phyloP scores from a whole-genome alignment of 2,113 vertebrate genomes.

The Promerops cafer region DNA sequence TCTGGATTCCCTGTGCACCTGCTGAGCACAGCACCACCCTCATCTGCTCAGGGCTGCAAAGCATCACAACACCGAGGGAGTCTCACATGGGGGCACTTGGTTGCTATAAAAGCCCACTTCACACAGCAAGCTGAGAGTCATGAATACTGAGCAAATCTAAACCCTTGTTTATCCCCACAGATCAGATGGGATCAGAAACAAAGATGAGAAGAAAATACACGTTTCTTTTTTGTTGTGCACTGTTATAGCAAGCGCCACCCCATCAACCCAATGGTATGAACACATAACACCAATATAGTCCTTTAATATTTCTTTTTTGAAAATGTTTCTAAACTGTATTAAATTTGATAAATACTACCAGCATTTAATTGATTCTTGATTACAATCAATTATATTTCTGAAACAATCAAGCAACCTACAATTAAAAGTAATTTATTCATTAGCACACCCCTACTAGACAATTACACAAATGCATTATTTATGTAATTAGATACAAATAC shows the following conservation, averaged over 20 bases:
- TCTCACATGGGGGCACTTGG: background rate
- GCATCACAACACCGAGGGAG: background rate
- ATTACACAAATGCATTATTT: slow-evolving; percentile 79
- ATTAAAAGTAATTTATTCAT: slow-evolving; percentile 80
- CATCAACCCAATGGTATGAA: background rate
- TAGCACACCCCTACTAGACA: slow-evolving; percentile 69
- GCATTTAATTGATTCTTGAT: slow-evolving; percentile 79
- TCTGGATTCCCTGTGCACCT: background rate
- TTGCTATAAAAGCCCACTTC: background rate
- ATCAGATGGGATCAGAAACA: background rate
- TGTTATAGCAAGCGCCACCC: background rate
- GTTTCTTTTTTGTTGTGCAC: background rate
- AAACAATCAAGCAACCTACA: slow-evolving; percentile 74
- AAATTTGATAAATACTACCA: slow-evolving; percentile 69
- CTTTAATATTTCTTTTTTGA: background rate
- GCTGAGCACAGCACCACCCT: background rate
- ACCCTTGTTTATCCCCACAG: background rate
- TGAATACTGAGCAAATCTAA: background rate
- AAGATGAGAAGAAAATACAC: background rate
- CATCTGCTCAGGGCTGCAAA: background rate
- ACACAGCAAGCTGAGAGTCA: background rate
- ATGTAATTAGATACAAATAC: slow-evolving; percentile 75
- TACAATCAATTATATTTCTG: slow-evolving; percentile 77
- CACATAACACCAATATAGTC: background rate
- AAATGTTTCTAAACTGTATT: slow-evolving; percentile 26